These are phyloP conservation scores for Pasiphila rectangulata DNA, from an alignment of 2,888 invertebrate species.

Conservation along the genomic window DNA sequence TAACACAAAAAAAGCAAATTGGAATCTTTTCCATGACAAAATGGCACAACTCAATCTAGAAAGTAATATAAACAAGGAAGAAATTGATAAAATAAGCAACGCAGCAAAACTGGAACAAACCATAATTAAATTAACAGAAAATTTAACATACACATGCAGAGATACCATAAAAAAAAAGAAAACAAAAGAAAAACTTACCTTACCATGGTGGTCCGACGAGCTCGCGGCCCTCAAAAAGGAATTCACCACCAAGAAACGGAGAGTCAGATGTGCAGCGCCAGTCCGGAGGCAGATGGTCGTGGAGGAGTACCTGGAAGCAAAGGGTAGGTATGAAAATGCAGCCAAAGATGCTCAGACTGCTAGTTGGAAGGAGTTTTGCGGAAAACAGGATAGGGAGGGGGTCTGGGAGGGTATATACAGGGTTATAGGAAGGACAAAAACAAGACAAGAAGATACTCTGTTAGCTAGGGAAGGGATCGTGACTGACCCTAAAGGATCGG, in stretches of 20 bases:
- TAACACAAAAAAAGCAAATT: constrained; percentile 15
- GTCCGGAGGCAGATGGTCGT: not conserved
- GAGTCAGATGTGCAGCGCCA: not conserved
- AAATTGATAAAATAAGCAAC: constrained; percentile 7
- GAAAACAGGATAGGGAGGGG: constrained; percentile 15
- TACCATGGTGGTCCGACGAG: constrained; percentile 20
- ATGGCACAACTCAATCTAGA: too few relatives aligned
- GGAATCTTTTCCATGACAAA: too few relatives aligned
- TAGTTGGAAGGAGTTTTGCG: constrained; percentile 31
- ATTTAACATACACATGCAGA: too few relatives aligned
- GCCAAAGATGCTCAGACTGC: constrained; percentile 12
- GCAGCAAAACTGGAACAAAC: too few relatives aligned
- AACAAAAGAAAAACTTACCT: too few relatives aligned
- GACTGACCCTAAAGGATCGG: too few relatives aligned
- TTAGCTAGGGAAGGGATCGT: too few relatives aligned
- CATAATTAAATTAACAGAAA: too few relatives aligned
- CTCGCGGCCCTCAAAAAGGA: not conserved
- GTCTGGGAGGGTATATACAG: constrained; percentile 24
- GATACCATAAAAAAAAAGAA: too few relatives aligned
- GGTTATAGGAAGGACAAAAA: constrained; percentile 16
- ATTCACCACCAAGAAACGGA: not conserved
- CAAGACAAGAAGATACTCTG: too few relatives aligned
- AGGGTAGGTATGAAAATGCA: not conserved
- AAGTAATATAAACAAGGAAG: not conserved
- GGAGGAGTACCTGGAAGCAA: constrained; percentile 1